phyloP scores from a whole-genome alignment of 1,140 invertebrate species.

The Glossosoma conforme region DNA sequence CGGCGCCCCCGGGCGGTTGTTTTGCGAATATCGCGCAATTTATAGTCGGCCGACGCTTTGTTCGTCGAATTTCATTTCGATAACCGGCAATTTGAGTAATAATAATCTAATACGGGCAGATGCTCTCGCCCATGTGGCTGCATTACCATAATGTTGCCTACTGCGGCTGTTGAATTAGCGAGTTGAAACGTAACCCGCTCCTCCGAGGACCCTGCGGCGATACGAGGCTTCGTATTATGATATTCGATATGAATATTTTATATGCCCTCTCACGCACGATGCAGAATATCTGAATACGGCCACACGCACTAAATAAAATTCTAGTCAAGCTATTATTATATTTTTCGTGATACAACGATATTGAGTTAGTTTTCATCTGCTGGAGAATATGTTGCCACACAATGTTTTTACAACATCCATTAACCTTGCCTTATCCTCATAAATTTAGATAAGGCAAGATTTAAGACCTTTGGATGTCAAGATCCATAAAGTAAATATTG shows the following conservation, averaged over 20 bases:
- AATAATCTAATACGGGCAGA: conserved; percentile 17
- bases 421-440: too few species aligned
- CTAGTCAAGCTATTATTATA: too few species aligned
- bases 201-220: too few species aligned
- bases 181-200: not conserved
- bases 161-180: conserved; percentile 4
- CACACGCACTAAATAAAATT: too few species aligned
- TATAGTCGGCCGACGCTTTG: conserved; percentile 8
- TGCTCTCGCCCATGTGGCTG: conserved; percentile 3
- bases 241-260: not conserved
- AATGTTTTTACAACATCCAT: too few species aligned
- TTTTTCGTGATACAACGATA: too few species aligned
- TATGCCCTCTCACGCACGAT: not conserved
- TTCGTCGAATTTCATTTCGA: conserved; percentile 18
- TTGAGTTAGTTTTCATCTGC: too few species aligned
- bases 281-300: not conserved
- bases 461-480: too few species aligned
- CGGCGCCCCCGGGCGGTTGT: not conserved
- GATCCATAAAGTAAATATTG: too few species aligned
- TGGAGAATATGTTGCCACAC: too few species aligned
- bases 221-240: too few species aligned
- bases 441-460: too few species aligned
- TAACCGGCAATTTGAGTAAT: conserved; percentile 10
- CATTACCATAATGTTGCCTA: conserved; percentile 4
- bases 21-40: conserved; percentile 13